Evolutionary conservation across 2,113 vertebrate genomes (phyloP), one percentile per base, ranked within the genome.

Genomic region (Buteo buteo): DNA sequence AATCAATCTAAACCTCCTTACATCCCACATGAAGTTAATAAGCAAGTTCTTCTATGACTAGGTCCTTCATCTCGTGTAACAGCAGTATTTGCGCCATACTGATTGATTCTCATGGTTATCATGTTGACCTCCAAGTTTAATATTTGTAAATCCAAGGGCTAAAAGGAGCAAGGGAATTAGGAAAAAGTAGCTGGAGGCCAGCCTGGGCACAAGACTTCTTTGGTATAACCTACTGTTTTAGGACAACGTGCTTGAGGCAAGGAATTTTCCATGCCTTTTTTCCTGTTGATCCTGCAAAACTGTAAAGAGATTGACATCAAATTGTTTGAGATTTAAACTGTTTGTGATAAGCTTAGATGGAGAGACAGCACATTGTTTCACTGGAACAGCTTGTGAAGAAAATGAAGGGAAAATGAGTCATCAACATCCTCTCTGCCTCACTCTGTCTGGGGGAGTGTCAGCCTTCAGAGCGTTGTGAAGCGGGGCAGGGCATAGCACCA

Each of bases 321-420:
- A 67, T 22, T 58, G n/a, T 82, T 76, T 22, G 32, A 74, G 54
- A 91, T 58, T 91, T 94, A 62, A 89, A 25, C 69, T 45, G 40
- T 36, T 82, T 58, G 82, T 28, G 26, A 83, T 86, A 87, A 94
- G 78, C 54, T 62, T 38, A 71, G 78, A 28, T 49, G 62, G 79
- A 87, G 49, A 85, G 65, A 74, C 44, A 96, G 58, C 61, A 82
- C 50, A 55, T 59, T 93, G 36, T 94, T 96, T 44, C 85, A 70
- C 47, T 77, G 70, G 70, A 95, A 73, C 94, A 95, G 73, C 69
- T 44, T 73, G 79, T 86, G 84, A 90, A 74, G n/a, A 84, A 95
- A 93, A 92, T 20, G 45, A 94, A 94, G 86, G 93, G 65, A 93
- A 94, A 91, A 88, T 94, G 91, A 94, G 66, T 94, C 95, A 94